Percentiles rank a stretch among this genome's conserved stretches.
Conservation (phyloP, 35 echinoderm and acorn worm species). For the Ophiothrix spiculata region DNA sequence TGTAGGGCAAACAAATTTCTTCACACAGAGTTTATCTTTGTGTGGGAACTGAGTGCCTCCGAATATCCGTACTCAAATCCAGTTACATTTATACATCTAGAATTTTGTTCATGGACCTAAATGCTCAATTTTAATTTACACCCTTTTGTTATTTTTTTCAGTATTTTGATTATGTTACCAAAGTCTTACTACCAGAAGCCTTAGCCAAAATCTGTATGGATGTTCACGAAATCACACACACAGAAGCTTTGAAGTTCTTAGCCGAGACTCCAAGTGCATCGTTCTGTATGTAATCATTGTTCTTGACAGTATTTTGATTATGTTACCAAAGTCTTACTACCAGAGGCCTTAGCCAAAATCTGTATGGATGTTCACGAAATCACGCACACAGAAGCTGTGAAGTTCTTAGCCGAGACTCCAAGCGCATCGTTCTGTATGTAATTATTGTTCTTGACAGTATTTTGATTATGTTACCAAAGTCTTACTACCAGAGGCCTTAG, state of each 20-base stretch:
- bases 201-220: constrained; percentile 84
- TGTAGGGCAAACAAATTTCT: too few species aligned
- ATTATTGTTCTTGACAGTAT: constrained; percentile 39
- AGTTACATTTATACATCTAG: too few species aligned
- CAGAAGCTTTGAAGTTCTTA: constrained; percentile 49
- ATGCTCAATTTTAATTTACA: too few species aligned
- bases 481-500: constrained; percentile 60
- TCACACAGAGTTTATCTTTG: too few species aligned
- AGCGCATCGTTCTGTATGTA: neutral
- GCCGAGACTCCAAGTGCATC: neutral
- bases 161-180: constrained; percentile 81
- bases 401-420: constrained; percentile 24
- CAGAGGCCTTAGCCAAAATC: constrained; percentile 70
- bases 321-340: constrained; percentile 71
- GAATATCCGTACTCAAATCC: too few species aligned
- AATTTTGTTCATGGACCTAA: too few species aligned
- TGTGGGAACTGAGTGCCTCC: too few species aligned
- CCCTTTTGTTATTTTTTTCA: constrained; percentile 24
- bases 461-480: constrained; percentile 84
- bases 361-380: constrained; percentile 69
- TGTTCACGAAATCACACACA: constrained; percentile 34
- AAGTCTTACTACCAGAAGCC: constrained; percentile 70
- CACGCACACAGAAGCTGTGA: constrained; percentile 42
- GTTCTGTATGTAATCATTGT: neutral
- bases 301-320: constrained; percentile 90